Evolutionary conservation across 2,888 invertebrate species (phyloP), one percentile per base, ranked within the genome.

Genomic region (Tetramorium bicarinatum): DNA sequence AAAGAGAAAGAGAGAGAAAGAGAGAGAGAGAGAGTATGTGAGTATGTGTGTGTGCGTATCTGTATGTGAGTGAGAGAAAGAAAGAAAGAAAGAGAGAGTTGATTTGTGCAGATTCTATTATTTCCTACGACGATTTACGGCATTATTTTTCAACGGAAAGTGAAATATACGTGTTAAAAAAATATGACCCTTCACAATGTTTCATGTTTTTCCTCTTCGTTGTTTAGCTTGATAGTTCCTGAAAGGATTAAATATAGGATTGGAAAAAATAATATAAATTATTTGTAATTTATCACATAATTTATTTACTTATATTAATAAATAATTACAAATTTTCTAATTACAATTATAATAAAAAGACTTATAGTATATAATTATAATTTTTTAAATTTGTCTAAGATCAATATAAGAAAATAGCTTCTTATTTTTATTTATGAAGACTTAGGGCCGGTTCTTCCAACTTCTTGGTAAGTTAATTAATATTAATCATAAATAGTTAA

Each of bases 101-200:
- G 93, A 93, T 93, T 94, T 94, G 93, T 94, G 94, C 94, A 94
- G 93, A 94, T 94, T 94, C 91, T 94, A 93, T 94, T 92, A 94
- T 94, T 94, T 94, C 93, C 87, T 92, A 93, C 93, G 91, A 87
- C 89, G 91, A 91, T 91, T 94, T 91, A 93, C 89, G 92, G 93
- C 94, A 94, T 94, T 94, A 94, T 94, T 94, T 94, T 94, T 94
- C 91, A 93, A 94, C 93, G 93, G 92, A 94, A 92, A 93, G 90
- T 94, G 92, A 93, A 94, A 94, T 94, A 93, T 94, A 94, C 92
- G 93, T 94, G 94, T 94, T 94, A 87, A 93, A 88, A 90, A 86
- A 88, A 76, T 15, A 47, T 21, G 25, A 69, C 38, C 25, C 13
- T 21, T 34, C 29, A 7, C 38, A 6, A 29, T 15, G n/a, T 41